These are phyloP conservation scores for Drosophila lacicola DNA, from an alignment of 2,888 invertebrate genomes.

Conservation along the genomic window DNA sequence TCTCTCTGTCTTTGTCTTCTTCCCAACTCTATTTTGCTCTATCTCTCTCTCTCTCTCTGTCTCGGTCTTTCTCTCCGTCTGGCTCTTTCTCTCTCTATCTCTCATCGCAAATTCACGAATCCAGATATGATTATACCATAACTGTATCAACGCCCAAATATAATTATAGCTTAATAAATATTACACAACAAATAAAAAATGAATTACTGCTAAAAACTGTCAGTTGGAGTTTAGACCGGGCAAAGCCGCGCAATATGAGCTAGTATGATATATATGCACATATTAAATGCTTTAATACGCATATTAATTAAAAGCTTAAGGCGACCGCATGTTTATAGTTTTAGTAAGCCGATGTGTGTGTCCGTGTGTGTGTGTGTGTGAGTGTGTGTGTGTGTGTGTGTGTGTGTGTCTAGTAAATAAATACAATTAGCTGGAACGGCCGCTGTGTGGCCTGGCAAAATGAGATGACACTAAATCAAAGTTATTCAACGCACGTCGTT, in stretches of 20 bases:
- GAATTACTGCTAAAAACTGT: too few relatives aligned
- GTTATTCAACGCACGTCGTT: slow-evolving; percentile 79
- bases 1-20: too few relatives aligned
- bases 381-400: slow-evolving; percentile 15
- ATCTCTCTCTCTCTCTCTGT: too few relatives aligned
- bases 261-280: not conserved
- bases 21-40: too few relatives aligned
- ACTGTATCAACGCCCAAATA: too few relatives aligned
- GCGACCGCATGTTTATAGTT: slow-evolving; percentile 22
- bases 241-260: not conserved
- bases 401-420: slow-evolving; percentile 66
- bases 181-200: too few relatives aligned
- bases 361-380: slow-evolving; percentile 31
- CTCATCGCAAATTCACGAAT: too few relatives aligned
- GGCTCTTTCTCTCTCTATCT: too few relatives aligned
- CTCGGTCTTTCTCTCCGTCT: too few relatives aligned
- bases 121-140: too few relatives aligned
- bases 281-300: slow-evolving; percentile 33
- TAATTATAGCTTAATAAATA: too few relatives aligned
- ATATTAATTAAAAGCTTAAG: slow-evolving; percentile 65
- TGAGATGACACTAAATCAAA: slow-evolving; percentile 78
- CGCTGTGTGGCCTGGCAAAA: slow-evolving; percentile 55
- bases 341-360: slow-evolving; percentile 4
- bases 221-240: not conserved
- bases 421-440: slow-evolving; percentile 70